Evolutionary conservation across 2,888 invertebrate genomes (phyloP).

Genomic region (Hyposoter didymator): DNA sequence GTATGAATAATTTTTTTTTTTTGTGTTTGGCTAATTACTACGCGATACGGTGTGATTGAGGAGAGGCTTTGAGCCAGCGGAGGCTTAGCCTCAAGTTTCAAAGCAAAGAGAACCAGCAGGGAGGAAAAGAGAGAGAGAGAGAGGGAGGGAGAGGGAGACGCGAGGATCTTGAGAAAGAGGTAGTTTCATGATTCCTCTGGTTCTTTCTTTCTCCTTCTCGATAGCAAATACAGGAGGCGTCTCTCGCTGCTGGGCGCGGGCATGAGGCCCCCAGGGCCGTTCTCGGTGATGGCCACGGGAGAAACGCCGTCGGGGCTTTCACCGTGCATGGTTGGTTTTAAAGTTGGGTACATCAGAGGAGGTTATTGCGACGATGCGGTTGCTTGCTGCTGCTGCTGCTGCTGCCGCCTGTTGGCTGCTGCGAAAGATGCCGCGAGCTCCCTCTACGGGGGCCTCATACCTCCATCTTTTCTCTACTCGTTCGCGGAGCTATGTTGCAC

Average conservation of each 20-base stretch:
- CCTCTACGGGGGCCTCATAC: constrained; percentile 47
- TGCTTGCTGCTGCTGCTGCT: constrained; percentile 48
- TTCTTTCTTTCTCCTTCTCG: constrained; percentile 59
- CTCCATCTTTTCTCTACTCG: constrained; percentile 63
- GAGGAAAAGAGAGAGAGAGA: constrained; percentile 15
- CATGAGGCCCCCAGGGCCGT: constrained; percentile 62
- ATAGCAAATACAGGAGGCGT: constrained; percentile 59
- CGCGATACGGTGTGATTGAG: not conserved
- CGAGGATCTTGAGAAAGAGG: constrained; percentile 78
- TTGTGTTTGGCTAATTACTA: not conserved
- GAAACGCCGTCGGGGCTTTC: constrained; percentile 83
- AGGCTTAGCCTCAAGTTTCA: not conserved
- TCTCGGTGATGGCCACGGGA: constrained; percentile 73
- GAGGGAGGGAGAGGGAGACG: constrained; percentile 60
- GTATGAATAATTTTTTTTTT: not conserved
- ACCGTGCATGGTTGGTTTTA: constrained; percentile 71
- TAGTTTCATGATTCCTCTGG: constrained; percentile 59
- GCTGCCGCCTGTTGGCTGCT: constrained; percentile 56
- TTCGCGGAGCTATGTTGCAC: constrained; percentile 28
- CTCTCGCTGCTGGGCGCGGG: constrained; percentile 63
- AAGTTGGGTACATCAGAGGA: constrained; percentile 28
- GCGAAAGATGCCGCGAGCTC: constrained; percentile 55
- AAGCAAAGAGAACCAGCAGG: not conserved
- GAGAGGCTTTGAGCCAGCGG: not conserved
- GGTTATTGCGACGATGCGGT: constrained; percentile 34